Evolutionary conservation across 2,888 invertebrate species (phyloP).

Genomic region (Rhaphigaster nebulosa): DNA sequence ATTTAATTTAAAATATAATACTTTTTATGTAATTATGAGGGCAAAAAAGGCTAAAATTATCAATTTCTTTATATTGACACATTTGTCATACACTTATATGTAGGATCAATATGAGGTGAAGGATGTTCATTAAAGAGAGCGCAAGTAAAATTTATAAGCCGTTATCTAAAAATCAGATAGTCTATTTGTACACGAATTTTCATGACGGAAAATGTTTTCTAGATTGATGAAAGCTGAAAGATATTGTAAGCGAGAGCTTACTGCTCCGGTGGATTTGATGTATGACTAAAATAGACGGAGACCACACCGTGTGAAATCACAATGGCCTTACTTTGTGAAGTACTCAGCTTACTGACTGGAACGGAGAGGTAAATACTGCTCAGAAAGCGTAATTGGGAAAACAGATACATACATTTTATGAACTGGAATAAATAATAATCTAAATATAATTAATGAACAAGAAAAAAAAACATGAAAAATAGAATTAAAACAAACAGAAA

Average conservation of each 20-base stretch:
- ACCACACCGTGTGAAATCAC: constrained; percentile 1
- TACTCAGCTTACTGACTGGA: background rate
- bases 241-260: background rate
- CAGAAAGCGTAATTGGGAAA: background rate
- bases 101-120: too few relatives aligned
- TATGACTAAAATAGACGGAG: background rate
- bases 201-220: background rate
- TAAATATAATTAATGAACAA: background rate
- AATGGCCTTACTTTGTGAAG: background rate
- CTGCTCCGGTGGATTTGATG: background rate
- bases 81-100: too few relatives aligned
- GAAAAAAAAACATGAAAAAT: too few relatives aligned
- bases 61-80: too few relatives aligned
- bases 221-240: background rate
- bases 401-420: background rate
- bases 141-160: background rate
- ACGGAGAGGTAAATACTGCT: background rate
- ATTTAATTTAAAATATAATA: too few relatives aligned
- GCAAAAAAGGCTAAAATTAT: too few relatives aligned
- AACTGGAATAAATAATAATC: background rate
- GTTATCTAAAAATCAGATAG: background rate
- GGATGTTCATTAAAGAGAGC: too few relatives aligned
- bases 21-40: too few relatives aligned
- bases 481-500: too few relatives aligned
- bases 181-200: too few relatives aligned